These are phyloP conservation scores for Amazona guildingii DNA, from an alignment of 2,113 vertebrate genomes.

Conservation along the genomic window DNA sequence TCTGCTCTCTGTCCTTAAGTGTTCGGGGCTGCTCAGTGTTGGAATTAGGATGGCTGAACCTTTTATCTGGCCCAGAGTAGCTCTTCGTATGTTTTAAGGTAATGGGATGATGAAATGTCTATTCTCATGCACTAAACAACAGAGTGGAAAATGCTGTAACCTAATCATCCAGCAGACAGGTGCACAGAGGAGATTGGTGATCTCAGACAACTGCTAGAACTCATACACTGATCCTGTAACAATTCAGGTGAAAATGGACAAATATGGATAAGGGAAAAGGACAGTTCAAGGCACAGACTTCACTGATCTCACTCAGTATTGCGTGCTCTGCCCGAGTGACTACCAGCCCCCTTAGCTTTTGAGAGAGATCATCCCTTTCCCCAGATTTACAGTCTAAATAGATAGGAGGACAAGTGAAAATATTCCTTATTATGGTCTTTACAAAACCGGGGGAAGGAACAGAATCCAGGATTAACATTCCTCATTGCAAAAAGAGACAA, in stretches of 20 bases:
- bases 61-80: not conserved
- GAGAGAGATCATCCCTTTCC: not conserved
- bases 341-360: not conserved
- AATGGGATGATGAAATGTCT: constrained; percentile 4
- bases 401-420: not conserved
- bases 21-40: not conserved
- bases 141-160: not conserved
- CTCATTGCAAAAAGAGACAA: not conserved
- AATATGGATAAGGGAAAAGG: not conserved
- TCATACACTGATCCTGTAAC: constrained; percentile 42
- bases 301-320: not conserved
- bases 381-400: not conserved
- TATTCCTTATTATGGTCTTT: not conserved
- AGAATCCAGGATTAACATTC: not conserved
- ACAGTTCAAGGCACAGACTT: not conserved
- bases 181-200: not conserved
- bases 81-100: constrained; percentile 4
- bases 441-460: not conserved
- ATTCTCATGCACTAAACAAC: not conserved
- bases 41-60: not conserved
- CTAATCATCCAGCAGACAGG: not conserved
- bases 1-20: not conserved
- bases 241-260: constrained; percentile 53
- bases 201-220: constrained; percentile 35
- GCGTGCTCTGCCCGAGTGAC: accelerated